Evolutionary conservation across 2,113 vertebrate species (phyloP).

Genomic region (Piaya cayana): DNA sequence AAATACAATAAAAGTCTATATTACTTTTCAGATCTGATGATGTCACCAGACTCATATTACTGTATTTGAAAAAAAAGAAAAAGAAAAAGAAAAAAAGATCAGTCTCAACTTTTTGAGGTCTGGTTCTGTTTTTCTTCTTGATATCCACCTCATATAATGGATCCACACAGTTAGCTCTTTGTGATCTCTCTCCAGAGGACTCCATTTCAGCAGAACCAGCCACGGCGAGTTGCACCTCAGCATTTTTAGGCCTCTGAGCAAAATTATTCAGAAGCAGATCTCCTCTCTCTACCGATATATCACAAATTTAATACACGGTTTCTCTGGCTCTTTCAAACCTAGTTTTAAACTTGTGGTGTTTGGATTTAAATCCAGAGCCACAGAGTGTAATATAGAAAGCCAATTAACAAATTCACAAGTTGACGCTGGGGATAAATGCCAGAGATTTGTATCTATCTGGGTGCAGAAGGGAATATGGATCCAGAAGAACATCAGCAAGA

Average conservation of each 20-base stretch:
- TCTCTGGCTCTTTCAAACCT: not conserved
- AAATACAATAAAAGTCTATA: conserved; percentile 33
- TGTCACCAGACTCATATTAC: conserved; percentile 54
- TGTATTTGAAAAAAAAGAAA: conserved; percentile 10
- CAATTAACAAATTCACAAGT: conserved; percentile 56
- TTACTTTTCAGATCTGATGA: conserved; percentile 65
- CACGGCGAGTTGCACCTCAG: not conserved
- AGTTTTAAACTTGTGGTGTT: not conserved
- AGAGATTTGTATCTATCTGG: conserved; percentile 11
- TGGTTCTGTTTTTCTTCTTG: conserved; percentile 59
- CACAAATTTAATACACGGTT: not conserved
- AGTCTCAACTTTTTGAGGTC: conserved; percentile 26
- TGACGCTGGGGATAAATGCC: not conserved
- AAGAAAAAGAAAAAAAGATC: too few species aligned
- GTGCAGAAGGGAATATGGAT: not conserved
- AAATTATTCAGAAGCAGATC: not conserved
- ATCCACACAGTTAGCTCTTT: conserved; percentile 33
- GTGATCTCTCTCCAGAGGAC: conserved; percentile 36
- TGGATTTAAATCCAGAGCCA: conserved; percentile 3
- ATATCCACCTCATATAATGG: not conserved
- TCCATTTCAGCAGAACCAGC: conserved; percentile 18
- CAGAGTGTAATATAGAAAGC: conserved; percentile 1
- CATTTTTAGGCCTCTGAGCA: not conserved
- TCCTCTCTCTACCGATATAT: not conserved
- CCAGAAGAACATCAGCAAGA: conserved; percentile 34